These are phyloP conservation scores for Ormia ochracea DNA, from an alignment of 2,888 invertebrate genomes.

Conservation along the genomic window DNA sequence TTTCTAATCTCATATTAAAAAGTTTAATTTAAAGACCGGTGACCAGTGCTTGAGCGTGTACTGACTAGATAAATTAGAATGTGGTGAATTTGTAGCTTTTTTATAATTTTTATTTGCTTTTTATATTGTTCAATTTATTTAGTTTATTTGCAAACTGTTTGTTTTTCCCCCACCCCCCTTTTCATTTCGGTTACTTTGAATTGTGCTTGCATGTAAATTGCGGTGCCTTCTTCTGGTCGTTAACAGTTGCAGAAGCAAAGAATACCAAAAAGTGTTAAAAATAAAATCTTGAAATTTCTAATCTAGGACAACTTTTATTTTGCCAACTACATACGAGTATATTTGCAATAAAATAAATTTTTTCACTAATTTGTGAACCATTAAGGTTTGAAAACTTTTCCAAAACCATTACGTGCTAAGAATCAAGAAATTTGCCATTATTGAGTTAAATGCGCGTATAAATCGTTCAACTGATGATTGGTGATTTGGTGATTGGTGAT, in stretches of 20 bases:
- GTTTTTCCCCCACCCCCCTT: too few relatives aligned
- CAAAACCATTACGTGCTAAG: conserved; percentile 22
- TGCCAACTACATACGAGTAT: too few relatives aligned
- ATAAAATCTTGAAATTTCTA: conserved; percentile 35
- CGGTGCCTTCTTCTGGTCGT: conserved; percentile 40
- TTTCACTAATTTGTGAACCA: conserved; percentile 11
- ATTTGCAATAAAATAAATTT: conserved; percentile 21
- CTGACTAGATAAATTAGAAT: conserved; percentile 50
- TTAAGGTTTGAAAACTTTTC: conserved; percentile 4
- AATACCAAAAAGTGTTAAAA: not conserved
- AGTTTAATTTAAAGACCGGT: conserved; percentile 48
- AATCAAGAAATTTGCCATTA: conserved; percentile 9
- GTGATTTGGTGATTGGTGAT: conserved; percentile 9
- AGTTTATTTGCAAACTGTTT: conserved; percentile 33
- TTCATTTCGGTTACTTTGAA: conserved; percentile 10
- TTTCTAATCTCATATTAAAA: conserved; percentile 42
- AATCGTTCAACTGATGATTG: too few relatives aligned
- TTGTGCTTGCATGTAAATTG: not conserved
- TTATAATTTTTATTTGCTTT: not conserved
- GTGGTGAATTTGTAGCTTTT: conserved; percentile 58
- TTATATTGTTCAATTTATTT: conserved; percentile 23
- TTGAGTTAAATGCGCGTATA: not conserved
- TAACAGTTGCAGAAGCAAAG: conserved; percentile 16
- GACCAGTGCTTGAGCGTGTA: not conserved
- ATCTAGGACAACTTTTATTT: conserved; percentile 36